phyloP scores from a whole-genome alignment of 2,113 vertebrate genomes.

The Macrotis lagotis region DNA sequence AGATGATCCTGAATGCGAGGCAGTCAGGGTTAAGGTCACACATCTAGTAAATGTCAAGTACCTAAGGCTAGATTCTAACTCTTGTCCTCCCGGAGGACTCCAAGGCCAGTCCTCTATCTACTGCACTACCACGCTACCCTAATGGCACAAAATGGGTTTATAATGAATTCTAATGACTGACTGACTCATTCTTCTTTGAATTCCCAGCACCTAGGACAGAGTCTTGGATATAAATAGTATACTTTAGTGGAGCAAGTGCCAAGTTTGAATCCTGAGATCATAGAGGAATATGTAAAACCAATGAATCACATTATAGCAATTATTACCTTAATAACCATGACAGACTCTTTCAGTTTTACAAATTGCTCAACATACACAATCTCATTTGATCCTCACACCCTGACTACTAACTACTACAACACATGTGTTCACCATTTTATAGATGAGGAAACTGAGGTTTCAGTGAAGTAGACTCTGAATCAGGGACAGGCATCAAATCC shows the following conservation, averaged over 20 bases:
- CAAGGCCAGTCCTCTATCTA: no score
- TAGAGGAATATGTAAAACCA: neutral
- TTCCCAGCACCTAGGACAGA: neutral
- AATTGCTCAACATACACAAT: neutral
- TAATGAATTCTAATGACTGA: neutral
- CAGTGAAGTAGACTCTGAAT: neutral
- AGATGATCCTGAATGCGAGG: no score
- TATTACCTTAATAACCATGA: neutral
- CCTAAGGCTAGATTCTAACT: no score
- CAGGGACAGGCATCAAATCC: neutral
- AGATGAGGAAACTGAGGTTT: neutral
- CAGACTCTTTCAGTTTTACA: neutral
- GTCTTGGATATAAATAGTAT: neutral
- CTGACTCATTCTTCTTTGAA: neutral
- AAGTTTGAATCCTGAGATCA: conserved; percentile 24
- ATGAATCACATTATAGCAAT: neutral
- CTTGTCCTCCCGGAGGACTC: no score
- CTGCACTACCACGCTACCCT: no score
- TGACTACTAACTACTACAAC: neutral
- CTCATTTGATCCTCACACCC: neutral
- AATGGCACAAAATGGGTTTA: neutral
- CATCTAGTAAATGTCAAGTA: no score
- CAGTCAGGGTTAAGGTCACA: no score
- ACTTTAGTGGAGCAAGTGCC: neutral
- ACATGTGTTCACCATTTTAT: neutral